Evolutionary conservation across 2,797 vertebrate species (phyloP).

Genomic region (Lates japonicus): DNA sequence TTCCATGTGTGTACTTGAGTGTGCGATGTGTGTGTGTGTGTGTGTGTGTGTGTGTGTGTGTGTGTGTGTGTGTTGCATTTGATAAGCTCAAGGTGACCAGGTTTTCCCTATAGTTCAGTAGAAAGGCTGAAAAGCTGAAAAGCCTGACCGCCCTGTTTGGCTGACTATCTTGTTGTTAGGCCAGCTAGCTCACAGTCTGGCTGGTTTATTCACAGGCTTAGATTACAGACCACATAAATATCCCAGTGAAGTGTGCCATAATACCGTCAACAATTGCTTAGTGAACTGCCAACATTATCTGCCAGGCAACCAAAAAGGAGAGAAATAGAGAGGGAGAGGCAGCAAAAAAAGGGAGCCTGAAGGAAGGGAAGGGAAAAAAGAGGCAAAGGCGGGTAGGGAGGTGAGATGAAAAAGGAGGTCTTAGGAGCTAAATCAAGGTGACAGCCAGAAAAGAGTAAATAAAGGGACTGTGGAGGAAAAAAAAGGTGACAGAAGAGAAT

Average conservation of each 20-base stretch:
- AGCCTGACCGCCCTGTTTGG: constrained; percentile 23
- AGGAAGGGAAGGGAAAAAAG: neutral
- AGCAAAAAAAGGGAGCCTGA: constrained; percentile 5
- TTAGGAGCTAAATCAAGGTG: constrained; percentile 51
- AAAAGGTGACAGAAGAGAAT: constrained; percentile 29
- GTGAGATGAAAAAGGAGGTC: constrained; percentile 22
- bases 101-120: constrained; percentile 26
- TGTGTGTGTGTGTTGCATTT: too few relatives aligned
- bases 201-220: constrained; percentile 56
- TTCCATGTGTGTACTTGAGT: neutral
- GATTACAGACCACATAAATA: constrained; percentile 66
- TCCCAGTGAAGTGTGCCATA: constrained; percentile 57
- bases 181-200: constrained; percentile 43
- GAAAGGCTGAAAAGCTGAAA: constrained; percentile 17
- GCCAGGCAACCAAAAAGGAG: constrained; percentile 26
- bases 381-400: constrained; percentile 22
- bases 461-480: constrained; percentile 14
- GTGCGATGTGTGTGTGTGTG: constrained; percentile 11
- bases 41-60: too few relatives aligned
- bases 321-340: neutral
- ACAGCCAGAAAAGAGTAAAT: constrained; percentile 49
- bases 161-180: constrained; percentile 11
- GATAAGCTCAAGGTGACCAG: constrained; percentile 50
- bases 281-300: constrained; percentile 52
- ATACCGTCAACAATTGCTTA: constrained; percentile 67